Base-by-base conservation (phyloP, 2,113 vertebrate genomes). In the Corythornis vintsioides region DNA sequence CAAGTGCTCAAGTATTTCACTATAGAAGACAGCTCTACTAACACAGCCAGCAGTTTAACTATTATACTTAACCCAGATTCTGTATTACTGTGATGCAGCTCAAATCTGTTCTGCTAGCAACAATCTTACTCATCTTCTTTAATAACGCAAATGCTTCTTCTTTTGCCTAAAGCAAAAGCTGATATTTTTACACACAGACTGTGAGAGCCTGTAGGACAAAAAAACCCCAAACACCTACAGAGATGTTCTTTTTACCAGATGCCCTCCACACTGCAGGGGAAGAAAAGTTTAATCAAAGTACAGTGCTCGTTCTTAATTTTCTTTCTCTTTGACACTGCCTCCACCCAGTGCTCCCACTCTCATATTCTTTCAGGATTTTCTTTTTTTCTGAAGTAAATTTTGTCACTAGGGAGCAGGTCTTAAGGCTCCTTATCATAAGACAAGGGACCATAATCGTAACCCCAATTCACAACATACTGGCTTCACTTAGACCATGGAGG, bases 221-320 rank as follows among this genome's bases (percentile, higher is more conserved):
- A 82, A 83, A 82, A 56, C 43, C 93, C 25, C 10, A 53, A 94
- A 76, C 86, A 93, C 94, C 92, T 94, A 93, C 91, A 88, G 67
- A 88, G 84, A 88, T 52, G 25, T 80, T 95, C 90, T 96, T 94
- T 91, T 92, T 19, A 88, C 69, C 87, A 87, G 71, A 91, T 89
- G 75, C 83, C 87, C 75, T 89, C 82, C 61, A 53, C 16, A 0
- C 79, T 93, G 52, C 90, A 96, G 69, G 61, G 31, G 57, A 90
- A 94, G 76, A 61, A 88, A 92, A 93, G 78, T 92, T 96, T 94
- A 93, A 92, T 93, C 78, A 74, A 92, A 95, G 81, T 67, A 87
- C 59, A 92, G 35, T 78, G n/a, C 19, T 89, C 0, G 0, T 56
- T 75, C 91, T 86, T 88, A 55, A 66, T 95, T 83, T 91, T 82